Evolutionary conservation across 2,113 vertebrate species (phyloP), one percentile per base, ranked within the genome.

Genomic region (Polypterus senegalus): DNA sequence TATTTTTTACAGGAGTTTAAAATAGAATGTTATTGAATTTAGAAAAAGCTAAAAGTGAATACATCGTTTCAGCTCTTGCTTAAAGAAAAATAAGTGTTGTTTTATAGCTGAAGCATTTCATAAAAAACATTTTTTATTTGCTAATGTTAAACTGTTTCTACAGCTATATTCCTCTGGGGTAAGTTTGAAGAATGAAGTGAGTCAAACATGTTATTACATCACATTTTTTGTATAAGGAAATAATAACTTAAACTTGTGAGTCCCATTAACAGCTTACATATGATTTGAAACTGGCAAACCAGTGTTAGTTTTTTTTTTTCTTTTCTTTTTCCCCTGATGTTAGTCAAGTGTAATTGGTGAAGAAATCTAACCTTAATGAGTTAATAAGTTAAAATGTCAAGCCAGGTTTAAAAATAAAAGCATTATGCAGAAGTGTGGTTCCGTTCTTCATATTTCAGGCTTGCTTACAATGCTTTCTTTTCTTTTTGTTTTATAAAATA

Each of bases 361-460:
- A 49, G 59, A 59, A 54, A 57, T 45, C 46, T 45, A 61, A 61
- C 62, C 68, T 70, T 70, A 69, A 70, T 70, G 65, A 63, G 61
- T 59, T 55, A 11, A 47, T 4, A 9, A n/a, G 60, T 61, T 65
- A 5, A 7, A 46, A 52, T 70, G 67, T 65, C 60, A 65, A 63
- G 49, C 51, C 61, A 46, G 66, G 65, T 64, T 57, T 63, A 63
- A 27, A 27, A 27, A 27, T 27, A 27, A 27, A 27, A 27, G 27
- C 27, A 27, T 27, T 27, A 27, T 27, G 27, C 27, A 27, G 27
- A 27, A 27, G 27, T 27, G 27, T 27, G 27, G 2, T 27, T 27
- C 27, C 27, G 27, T 27, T 27, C 27, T 27, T 2, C 27, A 27
- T 27, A 27, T 27, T 27, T 27, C 27, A 27, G 27, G 27, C 27